phyloP scores from a whole-genome alignment of 2,797 vertebrate genomes.

The Garrulus glandarius region DNA sequence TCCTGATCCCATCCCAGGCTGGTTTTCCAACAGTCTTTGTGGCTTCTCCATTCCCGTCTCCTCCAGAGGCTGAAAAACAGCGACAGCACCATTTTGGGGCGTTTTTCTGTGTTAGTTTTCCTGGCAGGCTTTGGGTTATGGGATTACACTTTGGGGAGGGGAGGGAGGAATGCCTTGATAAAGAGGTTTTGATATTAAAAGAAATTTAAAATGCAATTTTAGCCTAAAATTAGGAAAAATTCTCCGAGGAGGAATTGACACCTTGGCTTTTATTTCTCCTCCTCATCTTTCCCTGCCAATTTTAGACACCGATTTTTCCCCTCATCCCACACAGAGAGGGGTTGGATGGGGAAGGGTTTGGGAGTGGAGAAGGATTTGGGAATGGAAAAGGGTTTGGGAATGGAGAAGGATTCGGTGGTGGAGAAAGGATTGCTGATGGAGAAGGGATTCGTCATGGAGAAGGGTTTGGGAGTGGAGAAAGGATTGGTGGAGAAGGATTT shows the following conservation, averaged over 20 bases:
- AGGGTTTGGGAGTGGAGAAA: not conserved
- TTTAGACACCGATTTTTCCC: not conserved
- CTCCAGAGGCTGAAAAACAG: not conserved
- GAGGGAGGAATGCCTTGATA: not conserved
- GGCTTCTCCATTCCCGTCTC: not conserved
- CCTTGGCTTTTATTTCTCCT: not conserved
- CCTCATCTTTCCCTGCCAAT: accelerated
- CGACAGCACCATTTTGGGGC: not conserved
- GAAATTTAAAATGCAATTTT: not conserved
- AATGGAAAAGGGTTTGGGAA: accelerated
- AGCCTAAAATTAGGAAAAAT: not conserved
- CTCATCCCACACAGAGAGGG: not conserved
- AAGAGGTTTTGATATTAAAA: not conserved
- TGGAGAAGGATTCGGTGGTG: too few relatives aligned
- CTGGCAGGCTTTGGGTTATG: not conserved
- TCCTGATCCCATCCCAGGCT: not conserved
- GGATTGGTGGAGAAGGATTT: not conserved
- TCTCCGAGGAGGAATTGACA: not conserved
- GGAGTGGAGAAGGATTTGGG: too few relatives aligned
- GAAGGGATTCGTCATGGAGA: not conserved
- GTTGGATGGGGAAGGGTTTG: not conserved
- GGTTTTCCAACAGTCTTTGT: not conserved
- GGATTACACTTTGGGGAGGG: not conserved
- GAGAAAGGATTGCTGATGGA: too few relatives aligned
- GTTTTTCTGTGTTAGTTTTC: not conserved